Conservation (phyloP, 2,797 vertebrate genomes). For the Chloroceryle amazona region DNA sequence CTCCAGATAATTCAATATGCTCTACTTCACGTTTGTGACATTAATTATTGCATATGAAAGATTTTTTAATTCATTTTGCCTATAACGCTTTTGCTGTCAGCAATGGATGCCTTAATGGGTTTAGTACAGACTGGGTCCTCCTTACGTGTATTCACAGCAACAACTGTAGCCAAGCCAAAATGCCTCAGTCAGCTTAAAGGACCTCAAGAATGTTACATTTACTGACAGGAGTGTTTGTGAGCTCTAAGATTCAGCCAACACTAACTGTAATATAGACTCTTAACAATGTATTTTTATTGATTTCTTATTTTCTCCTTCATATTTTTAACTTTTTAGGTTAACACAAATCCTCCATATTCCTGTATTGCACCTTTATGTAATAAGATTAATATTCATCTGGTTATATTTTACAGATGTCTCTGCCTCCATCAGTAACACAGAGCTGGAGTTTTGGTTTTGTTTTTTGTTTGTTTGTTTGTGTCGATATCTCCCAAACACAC, state of each 20-base stretch:
- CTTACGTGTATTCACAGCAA: fast-evolving
- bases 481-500: not conserved
- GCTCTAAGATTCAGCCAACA: not conserved
- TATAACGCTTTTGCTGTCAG: not conserved
- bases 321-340: not conserved
- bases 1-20: not conserved
- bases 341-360: not conserved
- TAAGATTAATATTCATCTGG: not conserved
- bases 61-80: not conserved
- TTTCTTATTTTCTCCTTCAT: not conserved
- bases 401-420: not conserved
- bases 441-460: too few relatives aligned
- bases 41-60: not conserved
- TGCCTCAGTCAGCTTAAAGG: not conserved
- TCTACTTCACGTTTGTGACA: not conserved
- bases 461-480: too few relatives aligned
- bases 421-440: not conserved
- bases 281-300: not conserved
- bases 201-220: not conserved
- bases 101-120: not conserved
- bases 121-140: not conserved
- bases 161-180: not conserved
- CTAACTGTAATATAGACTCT: not conserved
- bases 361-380: not conserved
- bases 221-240: not conserved